A percentile compares a stretch with the other conserved stretches of the same genome.
Conservation (phyloP, 2,113 vertebrate species). For the Nesogale talazaci region DNA sequence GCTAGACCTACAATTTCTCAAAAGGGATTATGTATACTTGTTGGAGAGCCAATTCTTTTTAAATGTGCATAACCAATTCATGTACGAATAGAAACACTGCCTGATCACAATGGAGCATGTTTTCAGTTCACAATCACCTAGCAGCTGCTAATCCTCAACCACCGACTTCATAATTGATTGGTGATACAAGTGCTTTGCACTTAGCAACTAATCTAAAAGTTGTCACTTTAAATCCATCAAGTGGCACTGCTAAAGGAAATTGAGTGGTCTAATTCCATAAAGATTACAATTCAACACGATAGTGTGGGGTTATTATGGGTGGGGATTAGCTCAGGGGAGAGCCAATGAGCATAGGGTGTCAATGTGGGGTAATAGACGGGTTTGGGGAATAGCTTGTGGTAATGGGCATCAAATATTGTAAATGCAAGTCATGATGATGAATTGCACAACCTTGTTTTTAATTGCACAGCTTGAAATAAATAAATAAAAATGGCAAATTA, state of each 20-base stretch:
- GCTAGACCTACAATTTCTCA: background rate
- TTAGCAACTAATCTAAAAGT: background rate
- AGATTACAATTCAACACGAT: background rate
- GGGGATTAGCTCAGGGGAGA: no score
- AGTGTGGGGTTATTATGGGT: no score
- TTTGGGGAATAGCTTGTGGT: background rate
- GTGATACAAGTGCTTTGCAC: background rate
- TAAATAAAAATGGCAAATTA: no score
- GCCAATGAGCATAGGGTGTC: background rate
- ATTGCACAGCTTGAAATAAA: no score
- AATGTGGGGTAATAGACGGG: background rate
- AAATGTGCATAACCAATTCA: background rate
- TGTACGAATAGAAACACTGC: background rate
- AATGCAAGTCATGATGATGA: background rate
- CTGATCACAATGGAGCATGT: constrained; percentile 26
- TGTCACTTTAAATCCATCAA: background rate
- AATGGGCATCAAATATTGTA: background rate
- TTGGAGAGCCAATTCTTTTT: background rate
- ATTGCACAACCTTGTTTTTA: background rate
- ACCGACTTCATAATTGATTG: background rate
- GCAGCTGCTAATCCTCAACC: background rate
- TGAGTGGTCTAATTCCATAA: background rate
- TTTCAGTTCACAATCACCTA: background rate
- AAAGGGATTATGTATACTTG: background rate
- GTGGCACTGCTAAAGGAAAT: background rate